phyloP scores from a whole-genome alignment of 1,140 invertebrate species.

The Sinonovacula constricta region DNA sequence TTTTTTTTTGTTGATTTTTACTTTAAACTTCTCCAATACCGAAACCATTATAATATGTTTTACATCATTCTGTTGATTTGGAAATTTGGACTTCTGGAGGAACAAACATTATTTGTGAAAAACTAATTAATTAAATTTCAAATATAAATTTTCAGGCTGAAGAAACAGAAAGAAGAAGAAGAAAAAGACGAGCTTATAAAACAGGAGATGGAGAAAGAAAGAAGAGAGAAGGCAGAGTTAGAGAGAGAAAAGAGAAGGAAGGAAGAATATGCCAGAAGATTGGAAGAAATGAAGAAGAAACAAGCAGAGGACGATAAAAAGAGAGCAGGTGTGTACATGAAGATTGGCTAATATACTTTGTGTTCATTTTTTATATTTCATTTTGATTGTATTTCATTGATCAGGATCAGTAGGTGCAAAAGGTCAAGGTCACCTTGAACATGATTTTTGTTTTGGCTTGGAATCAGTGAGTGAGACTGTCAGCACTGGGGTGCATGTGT shows the following conservation, averaged over 20 bases:
- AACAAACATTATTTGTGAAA: too few relatives aligned
- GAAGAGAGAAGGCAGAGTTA: constrained; percentile 58
- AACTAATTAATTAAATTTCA: too few relatives aligned
- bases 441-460: neutral
- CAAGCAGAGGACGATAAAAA: constrained; percentile 70
- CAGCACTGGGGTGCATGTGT: neutral
- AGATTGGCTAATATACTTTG: neutral
- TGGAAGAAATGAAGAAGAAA: constrained; percentile 74
- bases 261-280: constrained; percentile 73
- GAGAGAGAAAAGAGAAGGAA: constrained; percentile 71
- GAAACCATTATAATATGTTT: too few relatives aligned
- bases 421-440: neutral
- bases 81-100: too few relatives aligned
- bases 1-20: too few relatives aligned
- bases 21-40: too few relatives aligned
- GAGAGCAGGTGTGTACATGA: constrained; percentile 59
- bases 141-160: too few relatives aligned
- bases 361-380: neutral
- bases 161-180: constrained; percentile 53
- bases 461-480: neutral
- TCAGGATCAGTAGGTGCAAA: neutral
- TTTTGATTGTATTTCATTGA: neutral
- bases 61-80: too few relatives aligned
- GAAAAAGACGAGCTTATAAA: constrained; percentile 59
- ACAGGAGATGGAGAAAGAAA: constrained; percentile 59